Evolutionary conservation across 2,113 vertebrate species (phyloP).

Genomic region (Pluvialis apricaria): DNA sequence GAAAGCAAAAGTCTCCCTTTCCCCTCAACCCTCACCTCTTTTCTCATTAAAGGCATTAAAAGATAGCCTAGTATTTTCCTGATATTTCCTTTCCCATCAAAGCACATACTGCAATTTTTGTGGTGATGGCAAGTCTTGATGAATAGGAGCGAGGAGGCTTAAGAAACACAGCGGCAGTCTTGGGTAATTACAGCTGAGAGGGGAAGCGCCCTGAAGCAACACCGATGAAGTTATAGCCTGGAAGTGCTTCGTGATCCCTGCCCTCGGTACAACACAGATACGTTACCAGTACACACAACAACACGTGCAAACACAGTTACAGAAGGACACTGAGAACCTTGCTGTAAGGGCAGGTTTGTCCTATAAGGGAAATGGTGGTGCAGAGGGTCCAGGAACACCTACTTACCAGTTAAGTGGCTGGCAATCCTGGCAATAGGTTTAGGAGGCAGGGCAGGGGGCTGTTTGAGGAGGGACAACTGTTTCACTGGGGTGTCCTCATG

Average conservation of each 20-base stretch:
- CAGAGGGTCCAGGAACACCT: conserved; percentile 11
- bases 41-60: not conserved
- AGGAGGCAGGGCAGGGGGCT: conserved; percentile 97
- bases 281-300: not conserved
- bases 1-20: not conserved
- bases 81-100: not conserved
- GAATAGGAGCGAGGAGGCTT: not conserved
- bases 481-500: conserved; percentile 90
- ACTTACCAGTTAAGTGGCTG: conserved; percentile 95
- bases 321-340: not conserved
- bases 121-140: not conserved
- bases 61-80: not conserved
- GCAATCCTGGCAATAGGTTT: conserved; percentile 95
- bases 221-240: not conserved
- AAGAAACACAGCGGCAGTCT: not conserved
- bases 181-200: not conserved
- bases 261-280: not conserved
- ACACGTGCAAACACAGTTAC: not conserved
- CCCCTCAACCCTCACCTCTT: not conserved
- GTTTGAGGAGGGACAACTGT: conserved; percentile 92
- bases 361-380: conserved; percentile 15
- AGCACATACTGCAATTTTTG: conserved; percentile 26
- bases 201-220: not conserved
- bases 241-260: not conserved
- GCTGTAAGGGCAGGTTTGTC: not conserved